Conservation (phyloP, 2,797 vertebrate species). For the Paedocypris micromegethes region DNA sequence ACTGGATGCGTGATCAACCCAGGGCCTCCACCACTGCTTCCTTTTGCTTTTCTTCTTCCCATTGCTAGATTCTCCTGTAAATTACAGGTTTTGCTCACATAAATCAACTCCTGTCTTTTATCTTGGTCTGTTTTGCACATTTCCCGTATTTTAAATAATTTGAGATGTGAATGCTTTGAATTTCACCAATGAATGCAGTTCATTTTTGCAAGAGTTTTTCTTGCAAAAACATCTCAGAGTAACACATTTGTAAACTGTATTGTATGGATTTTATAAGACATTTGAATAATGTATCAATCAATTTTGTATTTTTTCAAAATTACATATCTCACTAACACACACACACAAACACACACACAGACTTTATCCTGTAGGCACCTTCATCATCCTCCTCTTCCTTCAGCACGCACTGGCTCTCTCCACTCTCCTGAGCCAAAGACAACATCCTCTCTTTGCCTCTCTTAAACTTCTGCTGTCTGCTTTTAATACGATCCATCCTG, state of each 20-base stretch:
- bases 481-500: slow-evolving; percentile 96
- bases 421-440: slow-evolving; percentile 78
- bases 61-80: slow-evolving; percentile 78
- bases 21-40: slow-evolving; percentile 94
- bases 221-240: too few species aligned
- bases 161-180: slow-evolving; percentile 44
- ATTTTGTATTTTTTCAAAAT: too few species aligned
- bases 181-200: slow-evolving; percentile 32
- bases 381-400: slow-evolving; percentile 73
- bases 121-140: slow-evolving; percentile 25
- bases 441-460: slow-evolving; percentile 90
- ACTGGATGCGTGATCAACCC: slow-evolving; percentile 97
- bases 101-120: slow-evolving; percentile 9
- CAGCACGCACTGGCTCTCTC: slow-evolving; percentile 63
- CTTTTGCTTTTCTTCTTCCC: slow-evolving; percentile 81
- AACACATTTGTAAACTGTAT: too few species aligned
- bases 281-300: too few species aligned
- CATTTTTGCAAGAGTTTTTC: too few species aligned
- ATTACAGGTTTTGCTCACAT: slow-evolving; percentile 8
- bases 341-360: too few species aligned
- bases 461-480: slow-evolving; percentile 90
- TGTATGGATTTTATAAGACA: too few species aligned
- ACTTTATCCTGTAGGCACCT: slow-evolving; percentile 61
- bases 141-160: slow-evolving; percentile 44
- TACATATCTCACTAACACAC: too few species aligned